Conservation (phyloP, 2,113 vertebrate genomes). For the Lepidothrix coronata region DNA sequence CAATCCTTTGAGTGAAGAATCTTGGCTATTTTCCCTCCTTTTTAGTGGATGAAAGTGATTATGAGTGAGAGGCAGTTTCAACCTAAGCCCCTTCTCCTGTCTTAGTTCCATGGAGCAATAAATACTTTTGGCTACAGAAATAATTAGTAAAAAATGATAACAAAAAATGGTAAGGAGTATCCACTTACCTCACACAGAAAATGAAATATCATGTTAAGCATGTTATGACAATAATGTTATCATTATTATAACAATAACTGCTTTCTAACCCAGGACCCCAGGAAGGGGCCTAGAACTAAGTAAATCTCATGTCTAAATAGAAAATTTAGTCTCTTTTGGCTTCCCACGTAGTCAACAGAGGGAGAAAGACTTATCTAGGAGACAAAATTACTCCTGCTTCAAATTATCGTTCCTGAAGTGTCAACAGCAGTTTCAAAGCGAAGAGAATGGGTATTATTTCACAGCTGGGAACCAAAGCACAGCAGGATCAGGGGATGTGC, state of each 20-base stretch:
- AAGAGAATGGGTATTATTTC: background rate
- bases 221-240: background rate
- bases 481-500: background rate
- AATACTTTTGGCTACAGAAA: background rate
- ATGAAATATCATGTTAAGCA: background rate
- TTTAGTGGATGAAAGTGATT: background rate
- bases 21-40: slow-evolving; percentile 8
- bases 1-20: background rate
- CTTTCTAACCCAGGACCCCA: background rate
- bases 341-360: background rate
- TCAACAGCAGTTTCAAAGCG: background rate
- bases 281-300: background rate
- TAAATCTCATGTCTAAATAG: background rate
- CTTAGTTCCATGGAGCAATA: background rate
- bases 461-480: background rate
- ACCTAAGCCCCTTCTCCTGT: background rate
- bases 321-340: background rate
- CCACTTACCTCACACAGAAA: background rate
- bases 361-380: background rate
- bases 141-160: background rate
- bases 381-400: background rate
- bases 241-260: background rate
- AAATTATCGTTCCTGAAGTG: background rate
- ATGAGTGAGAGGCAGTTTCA: background rate
- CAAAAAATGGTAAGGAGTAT: background rate